These are phyloP conservation scores for Drosophila limbata DNA, from an alignment of 2,888 invertebrate species.

Conservation along the genomic window DNA sequence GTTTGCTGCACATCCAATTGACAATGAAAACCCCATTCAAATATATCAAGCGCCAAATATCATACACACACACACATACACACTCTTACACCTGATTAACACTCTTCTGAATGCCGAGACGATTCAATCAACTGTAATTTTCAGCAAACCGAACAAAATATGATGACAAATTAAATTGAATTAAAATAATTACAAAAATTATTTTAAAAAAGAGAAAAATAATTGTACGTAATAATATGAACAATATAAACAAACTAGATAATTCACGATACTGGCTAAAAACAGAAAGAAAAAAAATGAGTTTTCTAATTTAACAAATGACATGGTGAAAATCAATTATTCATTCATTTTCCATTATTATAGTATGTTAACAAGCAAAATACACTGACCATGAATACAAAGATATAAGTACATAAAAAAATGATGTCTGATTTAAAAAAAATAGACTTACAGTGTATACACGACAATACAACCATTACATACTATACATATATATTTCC, in stretches of 20 bases:
- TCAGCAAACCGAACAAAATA: conserved; percentile 22
- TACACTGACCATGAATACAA: conserved; percentile 3
- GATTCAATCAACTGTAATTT: conserved; percentile 49
- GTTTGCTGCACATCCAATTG: conserved; percentile 56
- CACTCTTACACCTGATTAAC: conserved; percentile 15
- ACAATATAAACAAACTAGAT: conserved; percentile 17
- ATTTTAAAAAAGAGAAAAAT: conserved; percentile 14
- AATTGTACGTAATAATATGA: neutral
- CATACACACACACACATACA: neutral
- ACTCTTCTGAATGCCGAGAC: conserved; percentile 18
- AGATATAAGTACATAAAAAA: conserved; percentile 4
- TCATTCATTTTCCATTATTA: conserved; percentile 38
- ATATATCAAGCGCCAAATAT: conserved; percentile 20
- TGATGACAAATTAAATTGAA: conserved; percentile 43
- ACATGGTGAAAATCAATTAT: conserved; percentile 63
- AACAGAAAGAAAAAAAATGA: conserved; percentile 18
- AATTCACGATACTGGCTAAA: conserved; percentile 16
- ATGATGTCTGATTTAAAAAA: neutral
- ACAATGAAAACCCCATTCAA: conserved; percentile 57
- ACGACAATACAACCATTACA: neutral
- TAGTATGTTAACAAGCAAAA: conserved; percentile 27
- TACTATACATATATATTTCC: too few species aligned
- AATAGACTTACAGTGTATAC: neutral
- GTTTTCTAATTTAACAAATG: conserved; percentile 26
- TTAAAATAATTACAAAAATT: conserved; percentile 50